Conservation (phyloP, 2,797 vertebrate genomes). For the Rhabdophis nuchalis region DNA sequence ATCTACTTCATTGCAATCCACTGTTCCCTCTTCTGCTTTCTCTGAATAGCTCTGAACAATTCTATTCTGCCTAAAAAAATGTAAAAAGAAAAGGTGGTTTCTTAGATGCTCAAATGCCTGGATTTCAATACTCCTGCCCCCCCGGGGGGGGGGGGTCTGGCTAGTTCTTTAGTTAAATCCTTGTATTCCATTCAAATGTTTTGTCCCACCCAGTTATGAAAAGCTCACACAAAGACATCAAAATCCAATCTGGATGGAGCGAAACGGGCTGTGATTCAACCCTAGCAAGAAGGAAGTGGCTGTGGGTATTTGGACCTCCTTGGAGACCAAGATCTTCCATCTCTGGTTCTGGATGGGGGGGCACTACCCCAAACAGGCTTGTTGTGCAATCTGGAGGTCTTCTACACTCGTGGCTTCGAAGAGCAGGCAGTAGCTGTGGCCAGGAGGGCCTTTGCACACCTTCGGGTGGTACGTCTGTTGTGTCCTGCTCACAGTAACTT, state of each 20-base stretch:
- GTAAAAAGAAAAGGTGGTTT: not conserved
- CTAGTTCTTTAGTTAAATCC: not conserved
- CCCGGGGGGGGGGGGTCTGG: not conserved
- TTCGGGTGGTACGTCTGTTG: not conserved
- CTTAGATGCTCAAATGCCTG: not conserved
- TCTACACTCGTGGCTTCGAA: not conserved
- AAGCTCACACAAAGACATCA: not conserved
- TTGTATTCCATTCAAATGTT: not conserved
- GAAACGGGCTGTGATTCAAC: not conserved
- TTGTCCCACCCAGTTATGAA: not conserved
- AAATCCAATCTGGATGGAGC: not conserved
- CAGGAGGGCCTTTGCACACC: not conserved
- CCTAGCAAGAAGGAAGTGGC: not conserved
- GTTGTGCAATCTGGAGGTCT: not conserved
- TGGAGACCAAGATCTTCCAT: not conserved
- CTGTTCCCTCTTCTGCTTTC: not conserved
- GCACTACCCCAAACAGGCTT: not conserved
- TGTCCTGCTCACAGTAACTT: not conserved
- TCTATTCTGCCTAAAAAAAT: not conserved
- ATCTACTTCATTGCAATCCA: not conserved
- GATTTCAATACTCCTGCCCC: not conserved
- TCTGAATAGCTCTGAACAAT: not conserved
- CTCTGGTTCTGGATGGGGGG: not conserved
- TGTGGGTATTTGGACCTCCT: not conserved
- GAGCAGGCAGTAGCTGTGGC: not conserved